Percentiles rank a stretch among this genome's conserved stretches.
Evolutionary conservation across 2,797 vertebrate species (phyloP).

Genomic region (Phoeniculus purpureus): DNA sequence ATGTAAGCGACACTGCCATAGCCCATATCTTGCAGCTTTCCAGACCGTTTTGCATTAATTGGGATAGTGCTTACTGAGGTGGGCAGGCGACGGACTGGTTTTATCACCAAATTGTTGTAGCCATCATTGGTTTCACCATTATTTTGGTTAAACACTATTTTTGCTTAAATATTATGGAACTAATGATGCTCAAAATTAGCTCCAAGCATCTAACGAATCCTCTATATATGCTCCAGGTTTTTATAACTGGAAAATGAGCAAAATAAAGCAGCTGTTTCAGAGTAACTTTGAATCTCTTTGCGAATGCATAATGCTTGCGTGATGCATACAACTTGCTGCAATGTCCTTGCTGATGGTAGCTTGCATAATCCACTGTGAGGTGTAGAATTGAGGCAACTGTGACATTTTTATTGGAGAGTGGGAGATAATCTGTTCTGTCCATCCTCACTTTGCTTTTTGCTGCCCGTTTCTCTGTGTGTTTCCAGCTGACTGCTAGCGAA

Average conservation of each 20-base stretch:
- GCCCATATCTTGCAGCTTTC: background rate
- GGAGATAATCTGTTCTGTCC: background rate
- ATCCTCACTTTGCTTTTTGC: background rate
- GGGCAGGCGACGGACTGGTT: background rate
- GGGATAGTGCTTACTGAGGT: background rate
- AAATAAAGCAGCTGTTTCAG: background rate
- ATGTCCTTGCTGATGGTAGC: background rate
- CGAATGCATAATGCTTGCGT: fast-evolving
- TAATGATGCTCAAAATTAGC: background rate
- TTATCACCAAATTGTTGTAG: background rate
- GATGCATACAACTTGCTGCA: background rate
- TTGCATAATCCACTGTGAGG: background rate
- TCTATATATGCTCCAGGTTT: background rate
- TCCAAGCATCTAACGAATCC: background rate
- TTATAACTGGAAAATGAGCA: background rate
- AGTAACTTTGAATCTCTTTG: background rate
- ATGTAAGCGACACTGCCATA: conserved; percentile 79
- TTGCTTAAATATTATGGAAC: background rate
- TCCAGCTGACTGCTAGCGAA: conserved; percentile 93
- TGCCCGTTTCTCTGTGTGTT: background rate
- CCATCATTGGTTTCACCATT: fast-evolving
- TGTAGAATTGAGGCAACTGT: background rate
- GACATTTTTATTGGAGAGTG: background rate
- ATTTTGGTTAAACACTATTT: background rate
- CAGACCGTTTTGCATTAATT: background rate